Base-by-base conservation (phyloP, 2,888 invertebrate genomes). In the Mimachlamys varia region DNA sequence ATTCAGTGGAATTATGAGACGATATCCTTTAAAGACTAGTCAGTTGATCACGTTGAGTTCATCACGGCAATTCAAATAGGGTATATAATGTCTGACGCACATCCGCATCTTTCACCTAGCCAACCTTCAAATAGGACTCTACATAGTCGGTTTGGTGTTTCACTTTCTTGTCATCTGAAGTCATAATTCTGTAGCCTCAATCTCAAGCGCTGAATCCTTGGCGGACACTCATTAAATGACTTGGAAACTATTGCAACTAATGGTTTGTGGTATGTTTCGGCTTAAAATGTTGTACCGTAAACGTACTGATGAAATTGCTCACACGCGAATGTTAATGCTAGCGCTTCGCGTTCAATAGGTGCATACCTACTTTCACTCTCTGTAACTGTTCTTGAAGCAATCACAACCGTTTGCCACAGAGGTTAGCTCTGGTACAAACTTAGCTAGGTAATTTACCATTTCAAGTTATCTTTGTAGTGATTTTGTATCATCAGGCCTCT, bases 51-150 rank as follows among this genome's bases (percentile, higher is more conserved):
- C 88, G 1, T 89, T 88, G 44, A 92, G 27, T 92, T 92, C 91
- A n/a, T 91, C 91, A 17, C 91, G 88, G 87, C 50, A 90, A 55
- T 92, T 92, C 91, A 91, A 92, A 62, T 62, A 91, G 10, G 89
- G 89, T 53, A 89, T 53, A 89, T 12, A 0, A 91, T 27, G 22
- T 90, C 38, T 33, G 38, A 50, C 17, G 90, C 89, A 87, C 92
- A 92, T 7, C 90, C 87, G 22, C 19, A 7, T 17, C 91, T 27
- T 22, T 91, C 76, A 2, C 91, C 91, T 33, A 91, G 91, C 91
- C 92, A 92, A 12, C 27, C 33, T 33, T 76, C 33, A 27, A 76
- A 13, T 33, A 76, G 33, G 0, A 33, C 27, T 33, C 33, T 76
- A 22, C 13, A 1, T 12, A 88, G 12, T 88, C 88, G 2, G 19